A percentile compares a stretch with the other conserved stretches of the same genome.
Conservation (phyloP, 35 echinoderm and acorn worm genomes). For the Apostichopus parvimensis region DNA sequence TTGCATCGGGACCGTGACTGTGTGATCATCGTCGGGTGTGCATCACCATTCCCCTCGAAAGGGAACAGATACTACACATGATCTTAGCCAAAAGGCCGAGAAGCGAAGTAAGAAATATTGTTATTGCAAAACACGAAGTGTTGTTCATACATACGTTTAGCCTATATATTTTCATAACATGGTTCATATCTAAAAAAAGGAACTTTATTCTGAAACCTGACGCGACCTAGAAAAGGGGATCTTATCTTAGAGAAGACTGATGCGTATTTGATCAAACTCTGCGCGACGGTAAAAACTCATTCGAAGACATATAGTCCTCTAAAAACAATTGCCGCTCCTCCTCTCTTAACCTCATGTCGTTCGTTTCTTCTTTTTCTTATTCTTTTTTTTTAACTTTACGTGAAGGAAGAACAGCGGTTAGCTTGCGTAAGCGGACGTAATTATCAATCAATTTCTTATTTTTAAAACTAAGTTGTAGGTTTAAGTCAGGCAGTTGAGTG, state of each 20-base stretch:
- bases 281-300: background rate
- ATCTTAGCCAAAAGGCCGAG: too few species aligned
- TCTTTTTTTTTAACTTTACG: background rate
- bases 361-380: background rate
- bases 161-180: too few species aligned
- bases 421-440: constrained; percentile 11
- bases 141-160: too few species aligned
- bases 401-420: background rate
- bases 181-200: too few species aligned
- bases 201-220: background rate
- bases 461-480: background rate
- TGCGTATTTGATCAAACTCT: background rate
- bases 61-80: too few species aligned
- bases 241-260: background rate
- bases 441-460: constrained; percentile 2
- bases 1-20: too few species aligned
- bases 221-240: background rate
- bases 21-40: too few species aligned
- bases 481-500: background rate
- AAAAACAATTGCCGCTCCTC: background rate
- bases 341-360: background rate
- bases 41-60: too few species aligned
- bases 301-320: background rate
- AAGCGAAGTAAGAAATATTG: too few species aligned
- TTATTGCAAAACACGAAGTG: too few species aligned